Conservation (phyloP, 2,797 vertebrate species). For the Tarsius wallacei region DNA sequence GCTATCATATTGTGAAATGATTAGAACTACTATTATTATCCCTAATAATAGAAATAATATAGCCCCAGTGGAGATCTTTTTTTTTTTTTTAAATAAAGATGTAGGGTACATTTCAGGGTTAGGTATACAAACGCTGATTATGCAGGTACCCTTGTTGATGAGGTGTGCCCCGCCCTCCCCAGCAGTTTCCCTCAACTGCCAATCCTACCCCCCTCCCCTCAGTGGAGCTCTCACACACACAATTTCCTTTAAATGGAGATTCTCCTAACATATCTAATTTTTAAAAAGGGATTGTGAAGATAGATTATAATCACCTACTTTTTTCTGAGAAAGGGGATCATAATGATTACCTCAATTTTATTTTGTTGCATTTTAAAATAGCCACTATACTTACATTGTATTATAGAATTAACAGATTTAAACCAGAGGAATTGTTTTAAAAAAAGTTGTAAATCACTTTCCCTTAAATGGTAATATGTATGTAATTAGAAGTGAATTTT, state of each 20-base stretch:
- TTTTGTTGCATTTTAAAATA: conserved; percentile 10
- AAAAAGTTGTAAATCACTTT: background rate
- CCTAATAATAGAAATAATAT: background rate
- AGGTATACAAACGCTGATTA: too few species aligned
- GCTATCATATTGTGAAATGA: background rate
- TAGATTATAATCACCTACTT: background rate
- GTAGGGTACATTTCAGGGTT: too few species aligned
- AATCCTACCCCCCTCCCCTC: background rate
- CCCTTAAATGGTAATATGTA: background rate
- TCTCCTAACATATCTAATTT: background rate
- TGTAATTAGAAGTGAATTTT: background rate
- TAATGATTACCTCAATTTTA: conserved; percentile 11
- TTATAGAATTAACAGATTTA: background rate
- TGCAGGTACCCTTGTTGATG: too few species aligned
- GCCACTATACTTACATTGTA: background rate
- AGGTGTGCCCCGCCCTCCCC: too few species aligned
- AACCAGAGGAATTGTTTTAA: background rate
- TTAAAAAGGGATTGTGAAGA: background rate
- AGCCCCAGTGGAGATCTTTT: background rate
- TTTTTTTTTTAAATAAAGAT: background rate
- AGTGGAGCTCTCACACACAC: background rate
- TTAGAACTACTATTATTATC: background rate
- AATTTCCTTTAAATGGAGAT: background rate
- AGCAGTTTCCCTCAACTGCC: too few species aligned
- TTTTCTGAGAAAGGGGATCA: background rate